Conservation (phyloP, 2,113 vertebrate genomes). For the Chauna torquata region DNA sequence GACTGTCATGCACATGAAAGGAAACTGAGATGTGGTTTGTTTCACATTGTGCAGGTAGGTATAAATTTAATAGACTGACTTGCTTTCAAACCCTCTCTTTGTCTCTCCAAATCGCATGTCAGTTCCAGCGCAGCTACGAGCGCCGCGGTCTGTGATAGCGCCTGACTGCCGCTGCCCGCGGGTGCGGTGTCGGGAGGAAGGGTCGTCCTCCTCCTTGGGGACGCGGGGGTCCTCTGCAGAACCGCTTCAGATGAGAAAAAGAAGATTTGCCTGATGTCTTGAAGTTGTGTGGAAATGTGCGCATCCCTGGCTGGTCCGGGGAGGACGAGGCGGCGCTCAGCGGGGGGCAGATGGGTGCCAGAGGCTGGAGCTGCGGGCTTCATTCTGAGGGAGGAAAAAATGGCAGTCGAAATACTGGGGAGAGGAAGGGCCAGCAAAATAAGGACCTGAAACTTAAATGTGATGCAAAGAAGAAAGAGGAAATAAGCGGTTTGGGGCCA, state of each 20-base stretch:
- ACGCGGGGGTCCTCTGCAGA: background rate
- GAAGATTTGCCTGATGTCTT: background rate
- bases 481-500: background rate
- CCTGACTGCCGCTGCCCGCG: conserved; percentile 8
- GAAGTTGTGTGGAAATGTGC: background rate
- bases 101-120: conserved; percentile 35
- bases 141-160: background rate
- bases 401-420: background rate
- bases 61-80: conserved; percentile 67
- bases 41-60: conserved; percentile 67
- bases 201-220: background rate
- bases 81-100: conserved; percentile 58
- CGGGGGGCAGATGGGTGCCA: background rate
- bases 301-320: rapidly evolving
- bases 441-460: conserved; percentile 40
- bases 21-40: conserved; percentile 59
- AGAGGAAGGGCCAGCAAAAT: conserved; percentile 7
- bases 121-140: conserved; percentile 30
- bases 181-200: background rate
- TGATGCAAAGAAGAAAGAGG: conserved; percentile 17
- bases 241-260: background rate
- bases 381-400: background rate
- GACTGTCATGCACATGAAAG: conserved; percentile 65
- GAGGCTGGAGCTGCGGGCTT: background rate
- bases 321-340: background rate